These are phyloP conservation scores for Protosalanx chinensis DNA, from an alignment of 2,797 vertebrate genomes.

Conservation along the genomic window DNA sequence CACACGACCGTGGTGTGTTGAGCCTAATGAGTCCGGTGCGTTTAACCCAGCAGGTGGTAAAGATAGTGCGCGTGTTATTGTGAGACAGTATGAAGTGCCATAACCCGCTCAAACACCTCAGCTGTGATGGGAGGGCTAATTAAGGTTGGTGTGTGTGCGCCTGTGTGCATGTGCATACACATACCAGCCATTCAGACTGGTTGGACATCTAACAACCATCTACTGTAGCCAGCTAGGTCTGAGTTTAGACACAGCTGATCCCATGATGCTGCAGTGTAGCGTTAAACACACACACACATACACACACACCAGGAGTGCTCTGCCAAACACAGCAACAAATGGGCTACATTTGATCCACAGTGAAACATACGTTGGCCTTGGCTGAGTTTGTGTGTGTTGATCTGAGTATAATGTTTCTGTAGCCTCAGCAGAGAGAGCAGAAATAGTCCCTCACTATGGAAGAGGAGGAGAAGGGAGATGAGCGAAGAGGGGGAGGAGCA, in stretches of 20 bases:
- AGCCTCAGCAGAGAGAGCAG: constrained; percentile 23
- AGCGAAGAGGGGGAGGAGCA: constrained; percentile 15
- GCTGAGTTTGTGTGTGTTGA: neutral
- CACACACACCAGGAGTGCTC: neutral
- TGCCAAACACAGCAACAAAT: neutral
- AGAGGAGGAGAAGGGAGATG: neutral
- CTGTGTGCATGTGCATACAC: neutral
- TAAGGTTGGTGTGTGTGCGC: neutral
- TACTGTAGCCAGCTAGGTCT: constrained; percentile 16
- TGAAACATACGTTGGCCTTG: neutral
- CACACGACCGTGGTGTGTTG: constrained; percentile 37
- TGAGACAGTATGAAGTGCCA: constrained; percentile 22
- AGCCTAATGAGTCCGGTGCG: constrained; percentile 48
- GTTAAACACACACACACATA: neutral
- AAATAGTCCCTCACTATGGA: constrained; percentile 20
- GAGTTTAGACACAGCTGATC: constrained; percentile 10
- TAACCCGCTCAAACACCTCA: constrained; percentile 11
- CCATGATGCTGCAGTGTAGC: neutral
- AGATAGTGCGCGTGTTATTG: constrained; percentile 12
- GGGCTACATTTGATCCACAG: neutral
- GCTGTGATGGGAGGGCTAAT: constrained; percentile 17
- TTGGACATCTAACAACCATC: constrained; percentile 8
- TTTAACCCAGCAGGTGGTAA: constrained; percentile 36
- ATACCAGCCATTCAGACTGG: constrained; percentile 12
- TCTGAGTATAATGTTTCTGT: constrained; percentile 7